Percentiles rank a stretch among this genome's conserved stretches.
phyloP scores from a whole-genome alignment of 2,113 vertebrate genomes.

The Mola mola region DNA sequence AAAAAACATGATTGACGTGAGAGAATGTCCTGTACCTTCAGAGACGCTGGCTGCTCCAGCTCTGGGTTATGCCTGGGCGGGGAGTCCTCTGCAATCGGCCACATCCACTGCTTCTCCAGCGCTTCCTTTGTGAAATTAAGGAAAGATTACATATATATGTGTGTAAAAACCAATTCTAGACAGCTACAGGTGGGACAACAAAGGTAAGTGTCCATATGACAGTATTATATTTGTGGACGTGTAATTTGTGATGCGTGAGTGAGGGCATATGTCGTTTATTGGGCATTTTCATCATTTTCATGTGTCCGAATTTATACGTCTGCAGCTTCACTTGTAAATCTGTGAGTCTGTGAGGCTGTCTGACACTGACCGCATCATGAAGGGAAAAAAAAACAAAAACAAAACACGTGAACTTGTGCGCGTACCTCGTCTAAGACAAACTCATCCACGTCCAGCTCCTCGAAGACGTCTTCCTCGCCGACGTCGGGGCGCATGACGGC shows the following conservation, averaged over 20 bases:
- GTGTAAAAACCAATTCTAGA: neutral
- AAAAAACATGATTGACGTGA: no score
- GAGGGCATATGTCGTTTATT: no score
- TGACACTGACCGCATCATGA: no score
- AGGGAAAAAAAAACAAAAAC: neutral
- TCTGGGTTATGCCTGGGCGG: constrained; percentile 75
- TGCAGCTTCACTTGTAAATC: no score
- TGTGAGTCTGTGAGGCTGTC: no score
- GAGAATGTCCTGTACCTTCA: constrained; percentile 84
- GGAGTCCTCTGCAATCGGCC: constrained; percentile 73
- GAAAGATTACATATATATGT: constrained; percentile 9
- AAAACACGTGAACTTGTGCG: constrained; percentile 29
- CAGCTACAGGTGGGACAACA: constrained; percentile 16
- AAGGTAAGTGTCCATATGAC: no score
- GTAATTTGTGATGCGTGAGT: no score
- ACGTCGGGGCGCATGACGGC: constrained; percentile 42
- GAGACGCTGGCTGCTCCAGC: constrained; percentile 77
- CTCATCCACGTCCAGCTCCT: constrained; percentile 89
- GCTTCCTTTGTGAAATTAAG: constrained; percentile 82
- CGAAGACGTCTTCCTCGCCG: constrained; percentile 86
- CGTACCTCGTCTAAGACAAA: constrained; percentile 91
- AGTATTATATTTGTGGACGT: no score
- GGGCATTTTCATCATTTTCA: no score
- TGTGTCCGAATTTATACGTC: no score
- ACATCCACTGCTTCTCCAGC: constrained; percentile 84